phyloP scores from a whole-genome alignment of 2,113 vertebrate genomes.

The Gorsachius goisagi region DNA sequence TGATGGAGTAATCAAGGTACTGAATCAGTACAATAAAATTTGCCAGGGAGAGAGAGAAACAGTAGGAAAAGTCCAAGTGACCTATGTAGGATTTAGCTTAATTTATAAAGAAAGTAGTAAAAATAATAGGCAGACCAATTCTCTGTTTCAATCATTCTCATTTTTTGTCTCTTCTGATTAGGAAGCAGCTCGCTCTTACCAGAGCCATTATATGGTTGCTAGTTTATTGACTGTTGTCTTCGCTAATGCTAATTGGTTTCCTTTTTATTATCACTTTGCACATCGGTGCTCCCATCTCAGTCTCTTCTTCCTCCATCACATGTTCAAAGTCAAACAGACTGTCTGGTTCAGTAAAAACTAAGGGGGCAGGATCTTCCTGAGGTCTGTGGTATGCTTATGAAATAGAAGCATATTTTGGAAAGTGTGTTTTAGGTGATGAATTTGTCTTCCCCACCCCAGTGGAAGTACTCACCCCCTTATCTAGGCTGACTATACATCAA shows the following conservation, averaged over 20 bases:
- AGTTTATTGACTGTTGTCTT: neutral
- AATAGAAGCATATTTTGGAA: neutral
- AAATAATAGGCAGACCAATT: neutral
- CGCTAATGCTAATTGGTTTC: neutral
- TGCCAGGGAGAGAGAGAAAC: neutral
- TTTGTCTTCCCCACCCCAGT: neutral
- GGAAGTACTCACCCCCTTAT: neutral
- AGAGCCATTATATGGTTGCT: neutral
- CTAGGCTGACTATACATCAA: neutral
- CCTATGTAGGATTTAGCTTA: neutral
- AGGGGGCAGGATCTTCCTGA: neutral
- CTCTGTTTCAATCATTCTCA: neutral
- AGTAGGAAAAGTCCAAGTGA: neutral
- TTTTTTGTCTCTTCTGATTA: neutral
- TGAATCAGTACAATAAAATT: neutral
- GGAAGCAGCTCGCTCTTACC: neutral
- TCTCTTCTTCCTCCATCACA: neutral
- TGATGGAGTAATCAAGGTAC: neutral
- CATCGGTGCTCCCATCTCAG: neutral
- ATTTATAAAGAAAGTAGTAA: neutral
- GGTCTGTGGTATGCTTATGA: neutral
- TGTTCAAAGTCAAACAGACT: neutral
- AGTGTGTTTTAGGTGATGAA: neutral
- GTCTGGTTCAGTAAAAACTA: neutral
- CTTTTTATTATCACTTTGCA: neutral